These are phyloP conservation scores for Lasiurus borealis DNA, from an alignment of 2,113 vertebrate species.

Conservation along the genomic window DNA sequence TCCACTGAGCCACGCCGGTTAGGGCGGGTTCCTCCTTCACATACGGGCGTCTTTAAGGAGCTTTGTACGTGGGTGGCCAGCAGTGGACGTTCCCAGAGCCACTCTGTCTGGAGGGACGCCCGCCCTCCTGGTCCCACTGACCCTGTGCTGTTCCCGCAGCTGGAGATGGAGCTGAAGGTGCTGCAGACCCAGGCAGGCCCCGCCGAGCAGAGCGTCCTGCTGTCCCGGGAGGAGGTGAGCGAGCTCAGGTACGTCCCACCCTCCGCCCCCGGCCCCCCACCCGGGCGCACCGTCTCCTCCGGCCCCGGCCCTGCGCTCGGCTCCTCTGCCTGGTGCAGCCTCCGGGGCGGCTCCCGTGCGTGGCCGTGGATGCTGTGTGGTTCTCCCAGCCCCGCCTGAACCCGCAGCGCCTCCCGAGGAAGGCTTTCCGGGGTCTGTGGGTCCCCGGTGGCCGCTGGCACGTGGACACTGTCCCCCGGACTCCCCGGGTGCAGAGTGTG, in stretches of 20 bases:
- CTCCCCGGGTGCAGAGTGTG: too few relatives aligned
- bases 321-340: not conserved
- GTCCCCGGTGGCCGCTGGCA: too few relatives aligned
- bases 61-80: constrained; percentile 62
- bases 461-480: not conserved
- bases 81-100: constrained; percentile 60
- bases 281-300: not conserved
- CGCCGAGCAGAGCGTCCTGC: constrained; percentile 75
- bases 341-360: not conserved
- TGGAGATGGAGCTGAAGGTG: constrained; percentile 88
- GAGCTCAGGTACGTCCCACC: constrained; percentile 84
- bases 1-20: too few relatives aligned
- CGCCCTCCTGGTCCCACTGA: constrained; percentile 19
- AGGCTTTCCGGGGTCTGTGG: not conserved
- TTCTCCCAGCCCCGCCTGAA: not conserved
- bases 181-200: constrained; percentile 84
- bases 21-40: constrained; percentile 57
- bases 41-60: constrained; percentile 78
- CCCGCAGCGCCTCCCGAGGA: not conserved
- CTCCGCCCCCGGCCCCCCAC: not conserved
- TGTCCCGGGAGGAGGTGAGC: constrained; percentile 86
- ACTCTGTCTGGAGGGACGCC: too few relatives aligned
- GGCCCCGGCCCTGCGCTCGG: not conserved
- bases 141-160: constrained; percentile 66
- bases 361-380: too few relatives aligned